Evolutionary conservation across 1,140 invertebrate species (phyloP).

Genomic region (Dreissena rostriformis): DNA sequence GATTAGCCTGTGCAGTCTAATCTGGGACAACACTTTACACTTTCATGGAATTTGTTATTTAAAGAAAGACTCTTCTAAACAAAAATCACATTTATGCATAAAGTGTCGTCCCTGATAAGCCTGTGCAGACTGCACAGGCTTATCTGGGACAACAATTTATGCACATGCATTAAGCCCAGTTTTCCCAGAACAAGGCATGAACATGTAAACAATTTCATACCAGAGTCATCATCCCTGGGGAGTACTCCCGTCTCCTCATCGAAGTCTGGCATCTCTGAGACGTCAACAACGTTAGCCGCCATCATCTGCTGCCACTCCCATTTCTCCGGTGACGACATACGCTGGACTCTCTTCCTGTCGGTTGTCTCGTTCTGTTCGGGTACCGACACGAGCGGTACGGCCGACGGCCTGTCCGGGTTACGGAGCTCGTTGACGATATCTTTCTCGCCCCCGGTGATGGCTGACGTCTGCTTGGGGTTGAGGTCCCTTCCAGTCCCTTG

Average conservation of each 20-base stretch:
- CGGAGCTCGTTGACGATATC: slow-evolving; percentile 65
- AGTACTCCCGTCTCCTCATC: slow-evolving; percentile 83
- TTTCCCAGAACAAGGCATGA: no score
- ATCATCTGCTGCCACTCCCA: slow-evolving; percentile 91
- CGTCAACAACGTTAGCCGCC: slow-evolving; percentile 86
- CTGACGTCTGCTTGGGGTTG: slow-evolving; percentile 86
- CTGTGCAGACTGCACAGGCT: no score
- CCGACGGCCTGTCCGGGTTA: slow-evolving; percentile 81
- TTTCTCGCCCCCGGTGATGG: slow-evolving; percentile 65
- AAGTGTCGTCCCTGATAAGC: no score
- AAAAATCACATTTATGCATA: no score
- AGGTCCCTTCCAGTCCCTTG: slow-evolving; percentile 97
- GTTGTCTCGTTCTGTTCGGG: slow-evolving; percentile 82
- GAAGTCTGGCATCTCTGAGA: slow-evolving; percentile 82
- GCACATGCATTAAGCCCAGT: no score
- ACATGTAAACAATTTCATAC: slow-evolving; percentile 57
- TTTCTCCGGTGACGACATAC: slow-evolving; percentile 97
- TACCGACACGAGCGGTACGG: slow-evolving; percentile 74
- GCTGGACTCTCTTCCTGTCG: slow-evolving; percentile 93
- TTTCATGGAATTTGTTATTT: no score
- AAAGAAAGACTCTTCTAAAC: no score
- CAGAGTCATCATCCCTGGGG: slow-evolving; percentile 81
- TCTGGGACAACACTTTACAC: no score
- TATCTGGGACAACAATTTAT: no score
- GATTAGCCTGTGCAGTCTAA: no score